Evolutionary conservation across 2,888 invertebrate genomes (phyloP).

Genomic region (Heliconius erato): DNA sequence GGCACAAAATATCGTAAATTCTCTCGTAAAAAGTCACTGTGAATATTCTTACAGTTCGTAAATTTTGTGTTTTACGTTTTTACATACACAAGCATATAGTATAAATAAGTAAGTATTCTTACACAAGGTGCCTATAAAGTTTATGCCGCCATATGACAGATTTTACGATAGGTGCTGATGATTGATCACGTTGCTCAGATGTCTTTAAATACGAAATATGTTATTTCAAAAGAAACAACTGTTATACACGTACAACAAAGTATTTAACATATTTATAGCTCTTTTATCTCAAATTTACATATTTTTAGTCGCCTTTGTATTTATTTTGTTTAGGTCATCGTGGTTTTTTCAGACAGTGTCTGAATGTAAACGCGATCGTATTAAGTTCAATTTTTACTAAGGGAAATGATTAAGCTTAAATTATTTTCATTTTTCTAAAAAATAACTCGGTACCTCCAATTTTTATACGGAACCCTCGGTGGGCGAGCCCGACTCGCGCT

Average conservation of each 20-base stretch:
- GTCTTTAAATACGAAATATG: neutral
- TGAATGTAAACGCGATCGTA: neutral
- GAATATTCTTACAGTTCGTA: slow-evolving; percentile 81
- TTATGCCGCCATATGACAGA: slow-evolving; percentile 58
- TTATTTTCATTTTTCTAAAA: neutral
- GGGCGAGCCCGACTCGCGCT: too few relatives aligned
- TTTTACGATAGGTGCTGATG: slow-evolving; percentile 67
- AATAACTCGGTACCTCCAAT: too few relatives aligned
- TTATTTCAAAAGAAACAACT: slow-evolving; percentile 2
- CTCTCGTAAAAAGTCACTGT: slow-evolving; percentile 74
- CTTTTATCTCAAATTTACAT: neutral
- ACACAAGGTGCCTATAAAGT: slow-evolving; percentile 61
- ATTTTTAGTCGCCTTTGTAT: neutral
- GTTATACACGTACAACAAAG: neutral
- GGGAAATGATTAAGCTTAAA: neutral
- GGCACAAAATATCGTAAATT: slow-evolving; percentile 68
- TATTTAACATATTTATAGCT: neutral
- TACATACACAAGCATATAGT: slow-evolving; percentile 56
- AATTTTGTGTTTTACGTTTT: slow-evolving; percentile 72
- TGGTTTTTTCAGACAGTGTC: too few relatives aligned
- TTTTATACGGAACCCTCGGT: too few relatives aligned
- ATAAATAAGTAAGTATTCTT: slow-evolving; percentile 51
- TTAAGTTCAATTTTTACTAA: neutral
- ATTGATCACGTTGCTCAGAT: slow-evolving; percentile 50
- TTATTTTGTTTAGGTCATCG: neutral